Conservation (phyloP, 2,113 vertebrate species). For the Lampris megalopsis region DNA sequence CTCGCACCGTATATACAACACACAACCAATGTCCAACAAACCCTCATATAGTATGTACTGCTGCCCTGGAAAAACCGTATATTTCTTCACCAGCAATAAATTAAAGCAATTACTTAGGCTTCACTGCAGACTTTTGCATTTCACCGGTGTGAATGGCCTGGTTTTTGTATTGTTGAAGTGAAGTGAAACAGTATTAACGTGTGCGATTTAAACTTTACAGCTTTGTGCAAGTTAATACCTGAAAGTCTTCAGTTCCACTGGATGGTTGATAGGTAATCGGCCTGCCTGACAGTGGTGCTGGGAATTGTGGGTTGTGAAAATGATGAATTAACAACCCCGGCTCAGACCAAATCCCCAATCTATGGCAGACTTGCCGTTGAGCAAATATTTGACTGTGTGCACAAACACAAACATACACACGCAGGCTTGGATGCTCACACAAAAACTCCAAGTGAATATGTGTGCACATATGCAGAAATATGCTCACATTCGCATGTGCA, state of each 20-base stretch:
- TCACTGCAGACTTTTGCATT: background rate
- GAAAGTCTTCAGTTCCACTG: background rate
- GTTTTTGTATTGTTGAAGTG: background rate
- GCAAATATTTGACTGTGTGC: conserved; percentile 16
- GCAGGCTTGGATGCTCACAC: background rate
- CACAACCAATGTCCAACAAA: background rate
- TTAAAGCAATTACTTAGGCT: background rate
- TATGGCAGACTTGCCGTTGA: conserved; percentile 14
- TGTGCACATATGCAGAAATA: background rate
- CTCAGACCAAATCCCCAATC: conserved; percentile 15
- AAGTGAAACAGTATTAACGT: background rate
- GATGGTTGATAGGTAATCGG: background rate
- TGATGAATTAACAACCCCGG: conserved; percentile 16
- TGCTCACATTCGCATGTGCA: background rate
- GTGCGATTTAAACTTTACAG: background rate
- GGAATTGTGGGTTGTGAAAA: conserved; percentile 10
- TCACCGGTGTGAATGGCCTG: background rate
- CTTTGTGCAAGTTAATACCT: background rate
- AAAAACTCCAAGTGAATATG: background rate
- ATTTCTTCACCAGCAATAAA: background rate
- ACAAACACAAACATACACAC: background rate
- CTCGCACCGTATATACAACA: background rate
- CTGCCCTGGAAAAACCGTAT: background rate
- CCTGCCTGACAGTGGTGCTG: background rate
- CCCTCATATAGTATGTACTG: background rate